These are phyloP conservation scores for Neofelis nebulosa DNA, from an alignment of 2,113 vertebrate genomes.

Conservation along the genomic window DNA sequence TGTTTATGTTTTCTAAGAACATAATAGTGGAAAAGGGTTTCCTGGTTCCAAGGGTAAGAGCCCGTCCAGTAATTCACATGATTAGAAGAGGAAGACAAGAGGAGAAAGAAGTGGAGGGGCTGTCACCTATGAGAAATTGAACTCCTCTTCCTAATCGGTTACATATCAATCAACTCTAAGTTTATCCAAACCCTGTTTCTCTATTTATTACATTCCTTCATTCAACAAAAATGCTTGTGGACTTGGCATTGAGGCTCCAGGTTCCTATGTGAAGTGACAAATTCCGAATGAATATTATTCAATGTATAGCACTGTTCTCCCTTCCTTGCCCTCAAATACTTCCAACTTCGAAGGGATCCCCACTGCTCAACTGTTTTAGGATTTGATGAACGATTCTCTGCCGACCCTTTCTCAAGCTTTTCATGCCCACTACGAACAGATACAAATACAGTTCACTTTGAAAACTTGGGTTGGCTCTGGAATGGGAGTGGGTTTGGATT, in stretches of 20 bases:
- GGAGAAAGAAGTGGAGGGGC: background rate
- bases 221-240: background rate
- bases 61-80: background rate
- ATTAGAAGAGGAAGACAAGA: background rate
- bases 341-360: background rate
- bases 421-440: conserved; percentile 27
- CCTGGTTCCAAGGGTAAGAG: background rate
- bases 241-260: background rate
- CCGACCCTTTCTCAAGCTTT: background rate
- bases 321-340: background rate
- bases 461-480: conserved; percentile 57
- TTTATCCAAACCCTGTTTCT: background rate
- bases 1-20: background rate
- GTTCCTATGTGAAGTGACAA: background rate
- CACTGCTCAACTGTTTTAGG: background rate
- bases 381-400: background rate
- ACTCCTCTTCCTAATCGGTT: background rate
- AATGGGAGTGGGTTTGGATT: conserved; percentile 62
- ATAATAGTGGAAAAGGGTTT: background rate
- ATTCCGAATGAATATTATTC: background rate
- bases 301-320: background rate
- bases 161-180: background rate
- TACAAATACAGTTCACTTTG: conserved; percentile 25
- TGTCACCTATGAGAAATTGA: conserved; percentile 16
- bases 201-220: background rate